Conservation (phyloP, 2,113 vertebrate species). For the Isichthys henryi region DNA sequence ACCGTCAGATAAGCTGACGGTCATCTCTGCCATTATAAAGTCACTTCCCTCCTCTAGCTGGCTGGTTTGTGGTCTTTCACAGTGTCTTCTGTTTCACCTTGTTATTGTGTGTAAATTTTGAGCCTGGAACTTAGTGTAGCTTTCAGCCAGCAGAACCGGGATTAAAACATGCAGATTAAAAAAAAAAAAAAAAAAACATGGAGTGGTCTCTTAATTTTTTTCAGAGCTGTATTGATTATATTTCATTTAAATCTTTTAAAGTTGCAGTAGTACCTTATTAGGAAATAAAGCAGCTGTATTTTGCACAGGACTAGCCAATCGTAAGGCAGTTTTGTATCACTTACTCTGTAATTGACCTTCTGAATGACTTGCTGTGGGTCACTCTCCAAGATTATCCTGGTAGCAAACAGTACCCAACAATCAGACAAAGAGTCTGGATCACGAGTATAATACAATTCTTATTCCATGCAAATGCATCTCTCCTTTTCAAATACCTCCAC, state of each 20-base stretch:
- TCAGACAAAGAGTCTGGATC: background rate
- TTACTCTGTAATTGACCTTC: conserved; percentile 84
- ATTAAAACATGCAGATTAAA: background rate
- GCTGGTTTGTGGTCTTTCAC: background rate
- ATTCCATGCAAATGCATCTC: background rate
- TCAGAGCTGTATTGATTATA: background rate
- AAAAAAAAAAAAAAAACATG: background rate
- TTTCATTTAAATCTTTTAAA: background rate
- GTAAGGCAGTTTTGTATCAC: conserved; percentile 21
- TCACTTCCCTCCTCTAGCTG: background rate
- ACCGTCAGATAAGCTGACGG: background rate
- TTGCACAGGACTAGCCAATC: too few relatives aligned
- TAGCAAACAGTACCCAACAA: conserved; percentile 25
- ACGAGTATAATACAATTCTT: background rate
- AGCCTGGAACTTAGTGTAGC: background rate
- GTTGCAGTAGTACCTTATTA: background rate
- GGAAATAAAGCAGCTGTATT: background rate
- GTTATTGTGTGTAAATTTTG: background rate
- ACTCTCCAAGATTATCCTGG: conserved; percentile 84
- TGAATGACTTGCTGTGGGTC: conserved; percentile 83
- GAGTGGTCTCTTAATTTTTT: background rate
- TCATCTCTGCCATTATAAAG: background rate
- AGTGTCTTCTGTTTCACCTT: background rate
- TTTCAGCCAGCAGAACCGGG: background rate
- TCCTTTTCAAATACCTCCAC: background rate